Evolutionary conservation across 2,797 vertebrate species (phyloP), one percentile per base, ranked within the genome.

Genomic region (Sternotherus odoratus): DNA sequence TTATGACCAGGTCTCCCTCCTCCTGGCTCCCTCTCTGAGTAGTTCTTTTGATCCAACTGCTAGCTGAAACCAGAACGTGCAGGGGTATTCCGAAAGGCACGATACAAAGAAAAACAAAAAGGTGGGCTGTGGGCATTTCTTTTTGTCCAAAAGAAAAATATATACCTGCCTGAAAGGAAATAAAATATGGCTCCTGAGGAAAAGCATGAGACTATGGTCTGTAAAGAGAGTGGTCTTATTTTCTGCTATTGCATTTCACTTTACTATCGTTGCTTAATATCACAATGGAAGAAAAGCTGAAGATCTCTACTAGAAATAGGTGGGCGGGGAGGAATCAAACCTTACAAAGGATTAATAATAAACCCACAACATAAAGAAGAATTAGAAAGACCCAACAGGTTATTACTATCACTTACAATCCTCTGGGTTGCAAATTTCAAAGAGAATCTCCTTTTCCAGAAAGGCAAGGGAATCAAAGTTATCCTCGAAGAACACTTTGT

Each of bases 361-460:
- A 83, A 83, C 39, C 30, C 8, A 12, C 5, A 33, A 57, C 79
- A 33, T 6, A 60, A 83, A n/a, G 24, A n/a, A 82, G 54, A 63
- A 36, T 78, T 46, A 56, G 17, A 83, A 82, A 36, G 8, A 24
- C 36, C 17, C 39, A 13, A 49, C 24, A 43, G 6, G 77, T 79
- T n/a, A 79, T 80, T 48, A 91, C 96, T 98, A 36, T 69, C 74
- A 95, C 98, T 98, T 91, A 99, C 99, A 96, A 92, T 97, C 95
- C 33, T 95, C 88, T 5, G 97, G 91, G 69, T 96, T 97, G 94
- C 99, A 99, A 85, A 99, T 91, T 87, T 98, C 96, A 95, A 98
- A 89, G 63, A 98, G 92, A 39, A 99, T 89, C n/a, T 98, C 51
- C 81, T 98, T 98, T 92, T 98, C 98, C 93, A 99, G 85, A 87